A percentile compares a stretch with the other conserved stretches of the same genome.
These are phyloP conservation scores for Enteromius anoplus DNA, from an alignment of 2,797 vertebrate species.

Conservation along the genomic window DNA sequence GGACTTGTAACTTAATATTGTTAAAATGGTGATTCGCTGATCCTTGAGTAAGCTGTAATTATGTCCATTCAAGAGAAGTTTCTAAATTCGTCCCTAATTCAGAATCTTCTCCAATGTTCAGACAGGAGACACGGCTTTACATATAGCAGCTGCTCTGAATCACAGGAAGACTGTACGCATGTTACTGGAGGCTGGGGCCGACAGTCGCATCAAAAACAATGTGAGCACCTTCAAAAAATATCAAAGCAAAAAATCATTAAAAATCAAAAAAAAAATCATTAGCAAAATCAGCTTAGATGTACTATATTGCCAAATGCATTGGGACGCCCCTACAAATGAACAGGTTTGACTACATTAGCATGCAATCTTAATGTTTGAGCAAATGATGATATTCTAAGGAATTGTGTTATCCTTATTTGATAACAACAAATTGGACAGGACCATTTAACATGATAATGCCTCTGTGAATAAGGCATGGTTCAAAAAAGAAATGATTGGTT, in stretches of 20 bases:
- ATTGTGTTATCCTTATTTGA: neutral
- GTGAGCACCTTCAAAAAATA: conserved; percentile 79
- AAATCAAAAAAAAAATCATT: too few species aligned
- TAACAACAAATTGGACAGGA: neutral
- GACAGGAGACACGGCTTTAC: conserved; percentile 91
- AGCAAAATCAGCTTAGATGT: neutral
- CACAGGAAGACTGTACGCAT: conserved; percentile 92
- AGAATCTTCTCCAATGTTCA: conserved; percentile 56
- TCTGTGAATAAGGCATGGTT: too few species aligned
- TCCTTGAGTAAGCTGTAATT: neutral
- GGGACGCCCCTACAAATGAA: neutral
- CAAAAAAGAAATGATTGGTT: too few species aligned
- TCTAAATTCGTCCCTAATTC: neutral
- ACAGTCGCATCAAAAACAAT: conserved; percentile 83
- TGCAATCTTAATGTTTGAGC: neutral
- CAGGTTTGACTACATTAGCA: neutral
- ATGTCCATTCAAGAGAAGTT: neutral
- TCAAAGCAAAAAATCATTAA: too few species aligned
- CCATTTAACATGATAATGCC: neutral
- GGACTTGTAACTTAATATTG: neutral
- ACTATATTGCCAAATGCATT: neutral
- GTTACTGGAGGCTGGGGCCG: conserved; percentile 91
- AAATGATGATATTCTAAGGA: too few species aligned
- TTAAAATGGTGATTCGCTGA: neutral
- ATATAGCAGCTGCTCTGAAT: conserved; percentile 91